Evolutionary conservation across 2,888 invertebrate species (phyloP).

Genomic region (Choreutis nemorana): DNA sequence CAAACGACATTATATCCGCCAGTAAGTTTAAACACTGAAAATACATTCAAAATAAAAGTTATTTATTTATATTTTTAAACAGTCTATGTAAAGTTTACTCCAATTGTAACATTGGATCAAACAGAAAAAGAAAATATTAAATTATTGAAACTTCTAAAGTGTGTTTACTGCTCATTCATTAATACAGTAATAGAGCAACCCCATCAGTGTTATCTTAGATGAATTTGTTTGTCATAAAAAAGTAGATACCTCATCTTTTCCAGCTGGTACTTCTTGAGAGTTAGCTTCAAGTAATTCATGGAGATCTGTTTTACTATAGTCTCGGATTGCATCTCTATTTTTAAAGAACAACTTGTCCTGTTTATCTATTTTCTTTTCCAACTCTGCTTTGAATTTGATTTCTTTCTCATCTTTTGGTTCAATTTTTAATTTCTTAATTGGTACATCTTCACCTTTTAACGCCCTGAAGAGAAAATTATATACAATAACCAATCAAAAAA

Average conservation of each 20-base stretch:
- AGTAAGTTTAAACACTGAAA: slow-evolving; percentile 77
- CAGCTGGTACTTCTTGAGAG: slow-evolving; percentile 71
- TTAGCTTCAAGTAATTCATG: slow-evolving; percentile 74
- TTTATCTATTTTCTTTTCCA: slow-evolving; percentile 69
- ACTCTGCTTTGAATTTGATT: slow-evolving; percentile 49
- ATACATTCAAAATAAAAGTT: slow-evolving; percentile 9
- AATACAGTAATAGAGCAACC: background rate
- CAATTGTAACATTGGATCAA: too few species aligned
- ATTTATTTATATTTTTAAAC: slow-evolving; percentile 5
- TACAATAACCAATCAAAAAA: too few species aligned
- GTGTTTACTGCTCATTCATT: too few species aligned
- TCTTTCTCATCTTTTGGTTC: slow-evolving; percentile 67
- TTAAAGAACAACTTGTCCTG: slow-evolving; percentile 72
- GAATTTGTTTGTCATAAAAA: background rate
- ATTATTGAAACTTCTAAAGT: background rate
- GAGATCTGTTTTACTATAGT: slow-evolving; percentile 70
- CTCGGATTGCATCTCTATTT: slow-evolving; percentile 31
- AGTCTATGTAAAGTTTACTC: background rate
- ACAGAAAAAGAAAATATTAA: too few species aligned
- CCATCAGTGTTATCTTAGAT: background rate
- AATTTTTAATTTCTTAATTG: slow-evolving; percentile 75
- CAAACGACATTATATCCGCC: slow-evolving; percentile 90
- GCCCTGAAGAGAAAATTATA: slow-evolving; percentile 20
- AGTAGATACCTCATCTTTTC: slow-evolving; percentile 69
- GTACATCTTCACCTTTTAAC: slow-evolving; percentile 57